A percentile compares a stretch with the other conserved stretches of the same genome.
Conservation (phyloP, 1,140 invertebrate genomes). For the Pogonomyrmex californicus region DNA sequence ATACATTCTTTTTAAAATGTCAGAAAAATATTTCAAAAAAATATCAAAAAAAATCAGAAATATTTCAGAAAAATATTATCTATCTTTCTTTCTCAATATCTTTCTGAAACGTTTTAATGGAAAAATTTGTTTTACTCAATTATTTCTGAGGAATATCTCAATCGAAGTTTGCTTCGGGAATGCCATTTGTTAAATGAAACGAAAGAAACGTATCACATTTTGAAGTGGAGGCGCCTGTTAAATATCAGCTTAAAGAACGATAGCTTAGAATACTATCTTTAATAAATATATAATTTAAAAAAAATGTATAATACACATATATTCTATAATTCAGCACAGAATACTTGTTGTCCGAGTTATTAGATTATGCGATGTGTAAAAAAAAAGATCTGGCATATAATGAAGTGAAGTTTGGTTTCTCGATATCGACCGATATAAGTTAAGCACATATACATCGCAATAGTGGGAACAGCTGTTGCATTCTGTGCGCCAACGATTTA, state of each 20-base stretch:
- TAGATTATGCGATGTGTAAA: background rate
- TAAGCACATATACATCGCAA: slow-evolving; percentile 29
- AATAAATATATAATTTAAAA: background rate
- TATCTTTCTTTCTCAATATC: background rate
- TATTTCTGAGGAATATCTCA: background rate
- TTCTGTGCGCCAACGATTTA: slow-evolving; percentile 34
- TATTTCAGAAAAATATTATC: background rate
- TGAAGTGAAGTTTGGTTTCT: background rate
- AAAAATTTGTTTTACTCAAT: background rate
- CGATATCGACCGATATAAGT: slow-evolving; percentile 8
- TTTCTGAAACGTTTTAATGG: background rate
- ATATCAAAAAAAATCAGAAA: too few species aligned
- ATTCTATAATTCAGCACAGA: background rate
- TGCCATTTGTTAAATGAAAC: background rate
- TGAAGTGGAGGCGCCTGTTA: background rate
- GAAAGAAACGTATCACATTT: background rate
- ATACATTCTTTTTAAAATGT: background rate
- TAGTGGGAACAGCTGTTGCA: slow-evolving; percentile 62
- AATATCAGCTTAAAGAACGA: background rate
- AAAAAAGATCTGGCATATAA: background rate
- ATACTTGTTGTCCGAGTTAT: background rate
- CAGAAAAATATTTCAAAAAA: background rate
- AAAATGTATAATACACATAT: background rate
- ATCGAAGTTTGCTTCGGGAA: slow-evolving; percentile 21
- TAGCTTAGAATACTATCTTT: background rate